Base-by-base conservation (phyloP, 2,888 invertebrate genomes). In the Crepidodera aurea region DNA sequence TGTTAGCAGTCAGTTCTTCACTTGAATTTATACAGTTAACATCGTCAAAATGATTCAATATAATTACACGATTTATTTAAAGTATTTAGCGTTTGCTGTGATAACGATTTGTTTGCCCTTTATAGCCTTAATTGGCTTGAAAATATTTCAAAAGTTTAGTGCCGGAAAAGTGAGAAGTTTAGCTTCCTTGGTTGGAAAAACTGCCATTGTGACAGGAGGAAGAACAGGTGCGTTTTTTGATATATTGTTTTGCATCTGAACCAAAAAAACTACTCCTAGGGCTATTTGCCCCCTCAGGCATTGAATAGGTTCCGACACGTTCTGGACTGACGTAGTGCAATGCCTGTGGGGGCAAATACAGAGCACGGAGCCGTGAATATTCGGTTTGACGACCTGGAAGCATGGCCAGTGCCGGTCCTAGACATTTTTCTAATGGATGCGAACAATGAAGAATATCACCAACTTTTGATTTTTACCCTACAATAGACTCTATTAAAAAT, bases 171-270 rank as follows among this genome's bases (percentile, higher is more conserved):
- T 76, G 56, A 73, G 54, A 13, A 78, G 77, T 67, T 69, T 75
- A 59, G 75, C 73, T 32, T 78, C 77, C 69, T 66, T 78, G 34
- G 63, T 61, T 5, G 78, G 78, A 6, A 78, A 78, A 66, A 77
- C 77, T 7, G 77, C 74, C 0, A 71, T 78, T 10, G 72, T 78
- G 8, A 78, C 78, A n/a, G 78, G 78, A 44, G 77, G 70, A 25
- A 62, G 70, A 53, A 72, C 75, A 68, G 77, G 77, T 79, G 70
- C 66, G 58, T 57, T 37, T n/a, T 59, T 37, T 48, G 1, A 1
- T 6, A 6, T n/a, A n/a, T n/a, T n/a, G n/a, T n/a, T n/a, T n/a
- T n/a, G n/a, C n/a, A n/a, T n/a, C n/a, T n/a, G n/a, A 7, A 12
- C 46, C 18, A 12, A 19, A 25, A 3, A 34, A 1, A 34, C 12